Evolutionary conservation across 2,113 vertebrate genomes (phyloP), one percentile per base, ranked within the genome.

Genomic region (Marmota monax): DNA sequence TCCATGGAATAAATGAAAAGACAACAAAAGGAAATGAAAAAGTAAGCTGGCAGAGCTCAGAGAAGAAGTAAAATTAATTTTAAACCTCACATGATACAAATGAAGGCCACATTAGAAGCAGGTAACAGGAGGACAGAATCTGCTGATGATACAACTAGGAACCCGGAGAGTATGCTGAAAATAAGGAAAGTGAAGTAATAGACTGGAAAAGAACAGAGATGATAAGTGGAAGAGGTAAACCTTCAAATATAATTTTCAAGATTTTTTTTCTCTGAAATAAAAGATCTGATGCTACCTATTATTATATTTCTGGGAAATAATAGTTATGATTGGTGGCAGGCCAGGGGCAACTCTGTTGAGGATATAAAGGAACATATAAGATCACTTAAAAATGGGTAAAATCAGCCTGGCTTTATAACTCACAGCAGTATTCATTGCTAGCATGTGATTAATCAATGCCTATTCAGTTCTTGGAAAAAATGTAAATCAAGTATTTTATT

Each of bases 41-140:
- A 56, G 23, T 84, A 92, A 95, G 32, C 48, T 90, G 20, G 61
- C n/a, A 45, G 14, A 87, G 6, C 39, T 94, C 80, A 76, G 82
- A 76, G 77, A 84, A 94, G 70, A 95, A 84, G 65, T 82, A 12
- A 77, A 86, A 84, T 91, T 88, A 92, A 90, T 84, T 92, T 84
- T 53, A 85, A 90, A 77, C 39, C 5, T 90, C 56, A 8, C 25
- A 80, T 85, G 61, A 56, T 29, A 51, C 27, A 77, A 85, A 65
- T 39, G 48, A 88, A 85, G 72, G 1, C 23, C 63, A n/a, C 10
- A 8, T 6, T 42, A 74, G 85, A 58, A 3, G 13, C 34, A 91
- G 39, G 25, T 73, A 29, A 27, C 48, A 34, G 42, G 61, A 78
- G 25, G 45, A 11, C 22, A 11, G 37, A 53, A 76, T 76, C 34